Base-by-base conservation (phyloP, 2,888 invertebrate species). In the Drosophila anomelani region DNA sequence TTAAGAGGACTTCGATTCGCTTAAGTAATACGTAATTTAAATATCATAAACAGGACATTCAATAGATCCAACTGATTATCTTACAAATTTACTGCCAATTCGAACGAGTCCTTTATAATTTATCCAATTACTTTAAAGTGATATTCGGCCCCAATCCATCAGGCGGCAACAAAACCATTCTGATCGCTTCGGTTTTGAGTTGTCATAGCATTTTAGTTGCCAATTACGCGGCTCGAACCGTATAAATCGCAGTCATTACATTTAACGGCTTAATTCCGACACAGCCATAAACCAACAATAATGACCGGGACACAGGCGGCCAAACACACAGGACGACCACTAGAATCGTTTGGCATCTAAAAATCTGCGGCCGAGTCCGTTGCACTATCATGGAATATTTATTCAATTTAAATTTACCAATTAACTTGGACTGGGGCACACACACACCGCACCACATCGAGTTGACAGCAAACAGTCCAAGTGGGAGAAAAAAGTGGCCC, bases 391-490 rank as follows among this genome's bases (percentile, higher is more conserved):
- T 85, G 71, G 81, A 85, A 82, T 75, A 87, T 85, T 77, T 84
- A 84, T 81, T 83, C 81, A 83, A 83, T 84, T 84, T 85, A 84
- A 83, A 82, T 87, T 85, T 80, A 80, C 80, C 87, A 82, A 85
- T 85, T 85, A 85, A 85, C 79, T 84, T 73, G 72, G 72, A 58
- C 63, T 60, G 49, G 69, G 44, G 13, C 51, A 38, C 34, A 36
- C 47, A 29, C 29, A 29, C 29, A 29, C 29, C 64, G 49, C 36
- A 29, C 49, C 60, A 47, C 74, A 72, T 68, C 71, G 75, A 80
- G 83, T 76, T 75, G 82, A 75, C 74, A 75, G 76, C 69, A 47
- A 53, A 60, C 47, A 56, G 49, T 58, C 5, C 36, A 36, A 36
- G 34, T 20, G 70, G 59, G 56, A 44, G 23, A 49, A 54, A 75